Conservation (phyloP, 2,113 vertebrate species). For the Probosciger aterrimus region DNA sequence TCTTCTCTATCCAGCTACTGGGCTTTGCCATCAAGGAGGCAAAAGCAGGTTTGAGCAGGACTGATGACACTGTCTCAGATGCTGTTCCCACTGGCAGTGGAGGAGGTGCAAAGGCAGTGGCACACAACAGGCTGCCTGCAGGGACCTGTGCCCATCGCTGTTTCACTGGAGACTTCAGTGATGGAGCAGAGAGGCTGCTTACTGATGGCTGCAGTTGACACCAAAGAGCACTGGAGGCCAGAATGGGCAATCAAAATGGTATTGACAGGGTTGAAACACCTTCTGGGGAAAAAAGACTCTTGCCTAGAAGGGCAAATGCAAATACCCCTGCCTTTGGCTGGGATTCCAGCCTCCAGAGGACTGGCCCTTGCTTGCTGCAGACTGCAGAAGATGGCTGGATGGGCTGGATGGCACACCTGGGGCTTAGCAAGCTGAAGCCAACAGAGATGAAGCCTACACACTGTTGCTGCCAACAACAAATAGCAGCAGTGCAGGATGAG, state of each 20-base stretch:
- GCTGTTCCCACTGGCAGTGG: background rate
- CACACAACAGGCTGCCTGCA: background rate
- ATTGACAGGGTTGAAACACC: background rate
- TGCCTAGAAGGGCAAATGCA: background rate
- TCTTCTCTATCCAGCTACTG: background rate
- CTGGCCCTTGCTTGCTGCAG: background rate
- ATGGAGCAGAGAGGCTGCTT: background rate
- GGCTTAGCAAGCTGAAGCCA: background rate
- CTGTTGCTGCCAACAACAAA: background rate
- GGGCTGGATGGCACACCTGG: background rate
- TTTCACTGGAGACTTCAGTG: background rate
- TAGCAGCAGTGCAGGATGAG: background rate
- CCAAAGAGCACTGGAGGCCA: background rate
- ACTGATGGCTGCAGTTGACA: background rate
- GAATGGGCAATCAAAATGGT: background rate
- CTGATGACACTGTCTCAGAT: background rate
- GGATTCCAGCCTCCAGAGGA: background rate
- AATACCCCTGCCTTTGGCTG: background rate
- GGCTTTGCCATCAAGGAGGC: background rate
- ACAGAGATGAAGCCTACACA: background rate
- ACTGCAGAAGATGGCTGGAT: fast-evolving
- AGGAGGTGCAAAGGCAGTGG: background rate
- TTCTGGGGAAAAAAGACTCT: background rate
- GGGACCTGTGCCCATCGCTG: background rate
- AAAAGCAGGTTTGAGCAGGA: background rate